Evolutionary conservation across 2,888 invertebrate genomes (phyloP), one percentile per base, ranked within the genome.

Genomic region (Tetragonula carbonaria): DNA sequence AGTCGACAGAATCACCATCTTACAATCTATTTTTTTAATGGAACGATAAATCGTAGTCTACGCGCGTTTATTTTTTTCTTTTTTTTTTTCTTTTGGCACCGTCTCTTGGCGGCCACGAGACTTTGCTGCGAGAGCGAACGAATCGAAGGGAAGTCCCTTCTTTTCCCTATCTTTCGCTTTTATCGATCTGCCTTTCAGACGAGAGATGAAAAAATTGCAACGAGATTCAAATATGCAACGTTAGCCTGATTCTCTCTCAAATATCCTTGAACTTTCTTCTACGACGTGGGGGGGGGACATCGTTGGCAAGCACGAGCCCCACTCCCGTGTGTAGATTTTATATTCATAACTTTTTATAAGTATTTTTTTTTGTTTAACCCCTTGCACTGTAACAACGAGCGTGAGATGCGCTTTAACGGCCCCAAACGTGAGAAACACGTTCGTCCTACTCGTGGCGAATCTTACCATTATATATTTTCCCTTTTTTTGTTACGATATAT

Each of bases 71-170:
- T 5, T 38, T 33, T 33, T 33, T 33, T 33, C 2, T 33, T 3
- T 33, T 33, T 38, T 8, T 90, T 28, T 28, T 28, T 28, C 28
- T 28, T 28, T 91, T 91, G 91, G 91, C 91, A 91, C 91, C 88
- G 79, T 88, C 89, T 89, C 87, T 8, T 38, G 38, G 87, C 81
- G 71, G 62, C 74, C 73, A 80, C 77, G 81, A 82, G 81, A 85
- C 75, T 80, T 75, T 16, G 68, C 59, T 28, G 67, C 21, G 75
- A 33, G 50, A 83, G 67, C 51, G 62, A 73, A 78, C 57, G 62
- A 72, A 68, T 57, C 78, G 70, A 76, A 74, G 66, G 76, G 53
- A 62, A 67, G 8, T 74, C 71, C 38, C 68, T 75, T 38, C 57
- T 28, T 28, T 28, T 28, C 28, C 53, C 38, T 53, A 28, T 0